These are phyloP conservation scores for Rana temporaria DNA, from an alignment of 2,113 vertebrate species.

Conservation along the genomic window DNA sequence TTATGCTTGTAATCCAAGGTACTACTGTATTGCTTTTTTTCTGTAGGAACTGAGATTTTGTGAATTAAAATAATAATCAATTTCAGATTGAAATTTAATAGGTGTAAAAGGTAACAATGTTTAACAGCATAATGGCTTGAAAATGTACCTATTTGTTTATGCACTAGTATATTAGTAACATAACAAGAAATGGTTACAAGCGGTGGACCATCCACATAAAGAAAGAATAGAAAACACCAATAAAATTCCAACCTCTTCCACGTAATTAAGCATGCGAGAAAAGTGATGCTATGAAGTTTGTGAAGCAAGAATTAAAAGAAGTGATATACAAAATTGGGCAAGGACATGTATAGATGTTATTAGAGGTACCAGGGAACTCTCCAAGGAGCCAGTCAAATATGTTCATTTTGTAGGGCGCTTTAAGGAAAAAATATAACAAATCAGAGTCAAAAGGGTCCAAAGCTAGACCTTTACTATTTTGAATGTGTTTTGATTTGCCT, in stretches of 20 bases:
- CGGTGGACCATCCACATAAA: background rate
- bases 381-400: slow-evolving; percentile 33
- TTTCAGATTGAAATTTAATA: too few species aligned
- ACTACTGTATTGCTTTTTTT: too few species aligned
- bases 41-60: too few species aligned
- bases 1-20: too few species aligned
- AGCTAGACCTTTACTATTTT: slow-evolving; percentile 37
- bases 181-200: too few species aligned
- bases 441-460: slow-evolving; percentile 52
- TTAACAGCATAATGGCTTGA: too few species aligned
- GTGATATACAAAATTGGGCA: slow-evolving; percentile 31
- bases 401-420: slow-evolving; percentile 42
- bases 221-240: background rate
- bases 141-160: too few species aligned
- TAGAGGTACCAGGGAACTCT: slow-evolving; percentile 19
- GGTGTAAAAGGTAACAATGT: too few species aligned
- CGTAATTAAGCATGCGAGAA: slow-evolving; percentile 13
- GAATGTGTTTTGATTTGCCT: slow-evolving; percentile 24
- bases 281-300: slow-evolving; percentile 12
- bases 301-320: slow-evolving; percentile 41
- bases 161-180: too few species aligned
- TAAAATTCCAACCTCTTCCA: background rate
- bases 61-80: too few species aligned
- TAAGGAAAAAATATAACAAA: slow-evolving; percentile 24
- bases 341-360: slow-evolving; percentile 35